Base-by-base conservation (phyloP, 2,888 invertebrate species). In the Cheilosia pagana region DNA sequence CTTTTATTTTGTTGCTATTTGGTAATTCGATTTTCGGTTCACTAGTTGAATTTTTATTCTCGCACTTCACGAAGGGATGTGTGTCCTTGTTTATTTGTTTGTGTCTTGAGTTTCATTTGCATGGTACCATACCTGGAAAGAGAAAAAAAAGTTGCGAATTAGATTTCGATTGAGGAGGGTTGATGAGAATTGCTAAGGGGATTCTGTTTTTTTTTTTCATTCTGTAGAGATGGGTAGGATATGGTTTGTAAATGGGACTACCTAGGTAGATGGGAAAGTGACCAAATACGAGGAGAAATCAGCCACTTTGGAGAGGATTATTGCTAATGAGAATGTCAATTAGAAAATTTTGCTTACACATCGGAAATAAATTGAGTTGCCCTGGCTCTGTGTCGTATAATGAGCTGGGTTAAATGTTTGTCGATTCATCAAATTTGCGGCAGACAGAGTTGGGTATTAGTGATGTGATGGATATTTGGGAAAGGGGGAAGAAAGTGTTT, bases 241-340 rank as follows among this genome's bases (percentile, higher is more conserved):
- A 3, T 16, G 28, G 19, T 31, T 19, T 19, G 12, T 35, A 10
- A 45, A 45, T 21, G 25, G 23, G 14, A 50, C 14, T 14, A 23
- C 1, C 10, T 50, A 7, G 12, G 12, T 48, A 21, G 21, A 43
- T 10, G 19, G 12, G 25, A n/a, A 60, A 65, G 60, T 77, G 48
- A 77, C 59, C 65, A 35, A 70, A 60, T 16, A 52, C 14, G 23
- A 53, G 28, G 19, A 55, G 25, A 43, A 52, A 55, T 25, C 45
- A 55, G 65, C n/a, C 75, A 65, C 59, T 71, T 62, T n/a, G 52
- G 21, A 59, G 53, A 60, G 81, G 75, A 81, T 75, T 71, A 76
- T 71, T 76, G 71, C 85, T 85, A 85, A 85, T 81, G 85, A 81
- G 85, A 71, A 75, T 71, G 79, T 81, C 85, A 76, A 85, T 85